Evolutionary conservation across 2,888 invertebrate genomes (phyloP).

Genomic region (Phaonia tiefii): DNA sequence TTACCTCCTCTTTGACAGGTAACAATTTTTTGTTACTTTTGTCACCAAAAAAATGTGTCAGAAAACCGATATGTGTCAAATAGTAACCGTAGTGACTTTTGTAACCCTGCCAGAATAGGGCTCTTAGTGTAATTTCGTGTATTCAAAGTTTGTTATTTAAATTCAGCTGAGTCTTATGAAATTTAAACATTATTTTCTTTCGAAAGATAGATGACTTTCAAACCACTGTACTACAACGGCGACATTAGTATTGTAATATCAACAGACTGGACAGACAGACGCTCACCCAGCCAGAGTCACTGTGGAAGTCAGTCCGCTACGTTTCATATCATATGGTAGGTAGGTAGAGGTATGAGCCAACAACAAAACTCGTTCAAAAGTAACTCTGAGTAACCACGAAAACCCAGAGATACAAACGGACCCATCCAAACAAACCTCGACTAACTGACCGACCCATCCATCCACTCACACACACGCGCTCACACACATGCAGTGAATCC

Average conservation of each 20-base stretch:
- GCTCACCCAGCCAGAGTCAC: not conserved
- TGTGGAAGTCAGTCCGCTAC: not conserved
- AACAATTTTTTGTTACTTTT: too few relatives aligned
- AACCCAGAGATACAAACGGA: slow-evolving; percentile 25
- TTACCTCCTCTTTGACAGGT: too few relatives aligned
- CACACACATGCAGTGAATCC: not conserved
- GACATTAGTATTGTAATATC: not conserved
- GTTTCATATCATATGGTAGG: not conserved
- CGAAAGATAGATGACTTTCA: not conserved
- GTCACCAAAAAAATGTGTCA: too few relatives aligned
- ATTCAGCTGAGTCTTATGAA: too few relatives aligned
- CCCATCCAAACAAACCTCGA: not conserved
- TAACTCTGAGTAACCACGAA: not conserved
- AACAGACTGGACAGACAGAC: not conserved
- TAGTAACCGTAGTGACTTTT: too few relatives aligned
- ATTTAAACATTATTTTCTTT: too few relatives aligned
- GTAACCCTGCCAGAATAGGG: too few relatives aligned
- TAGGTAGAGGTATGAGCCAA: not conserved
- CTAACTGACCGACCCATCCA: slow-evolving; percentile 4
- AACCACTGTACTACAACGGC: not conserved
- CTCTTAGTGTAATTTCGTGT: too few relatives aligned
- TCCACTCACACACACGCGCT: slow-evolving; percentile 26
- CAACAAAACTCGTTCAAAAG: too few relatives aligned
- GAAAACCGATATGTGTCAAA: too few relatives aligned
- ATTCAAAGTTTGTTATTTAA: too few relatives aligned